Conservation (phyloP, 1,140 invertebrate species). For the Ooceraea biroi region DNA sequence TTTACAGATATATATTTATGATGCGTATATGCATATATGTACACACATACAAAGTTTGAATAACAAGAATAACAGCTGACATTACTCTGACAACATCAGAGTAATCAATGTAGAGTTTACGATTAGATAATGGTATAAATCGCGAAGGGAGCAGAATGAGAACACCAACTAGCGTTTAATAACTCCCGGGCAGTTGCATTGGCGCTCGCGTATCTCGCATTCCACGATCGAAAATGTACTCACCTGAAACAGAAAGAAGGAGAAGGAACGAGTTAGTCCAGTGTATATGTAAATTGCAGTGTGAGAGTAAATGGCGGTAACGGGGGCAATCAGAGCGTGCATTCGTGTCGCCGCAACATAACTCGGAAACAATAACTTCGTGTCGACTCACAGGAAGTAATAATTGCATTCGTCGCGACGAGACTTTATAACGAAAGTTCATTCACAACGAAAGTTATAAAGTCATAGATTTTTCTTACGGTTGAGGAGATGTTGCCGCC, state of each 20-base stretch:
- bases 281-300: neutral
- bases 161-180: neutral
- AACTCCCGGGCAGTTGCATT: conserved; percentile 38
- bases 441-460: neutral
- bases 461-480: too few relatives aligned
- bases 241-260: conserved; percentile 45
- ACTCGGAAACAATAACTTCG: conserved; percentile 25
- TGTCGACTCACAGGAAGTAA: neutral
- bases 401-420: conserved; percentile 9
- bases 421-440: neutral
- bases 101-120: conserved; percentile 46
- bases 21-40: neutral
- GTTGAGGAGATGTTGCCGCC: too few relatives aligned
- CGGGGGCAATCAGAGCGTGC: conserved; percentile 2
- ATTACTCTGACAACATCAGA: too few relatives aligned
- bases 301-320: conserved; percentile 13
- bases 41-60: neutral
- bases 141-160: conserved; percentile 37
- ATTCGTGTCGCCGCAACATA: neutral
- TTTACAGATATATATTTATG: too few relatives aligned
- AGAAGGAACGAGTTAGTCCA: conserved; percentile 1
- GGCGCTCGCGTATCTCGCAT: conserved; percentile 35
- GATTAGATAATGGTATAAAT: conserved; percentile 19
- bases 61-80: neutral
- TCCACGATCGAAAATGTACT: conserved; percentile 38